Evolutionary conservation across 2,113 vertebrate species (phyloP).

Genomic region (Theropithecus gelada): DNA sequence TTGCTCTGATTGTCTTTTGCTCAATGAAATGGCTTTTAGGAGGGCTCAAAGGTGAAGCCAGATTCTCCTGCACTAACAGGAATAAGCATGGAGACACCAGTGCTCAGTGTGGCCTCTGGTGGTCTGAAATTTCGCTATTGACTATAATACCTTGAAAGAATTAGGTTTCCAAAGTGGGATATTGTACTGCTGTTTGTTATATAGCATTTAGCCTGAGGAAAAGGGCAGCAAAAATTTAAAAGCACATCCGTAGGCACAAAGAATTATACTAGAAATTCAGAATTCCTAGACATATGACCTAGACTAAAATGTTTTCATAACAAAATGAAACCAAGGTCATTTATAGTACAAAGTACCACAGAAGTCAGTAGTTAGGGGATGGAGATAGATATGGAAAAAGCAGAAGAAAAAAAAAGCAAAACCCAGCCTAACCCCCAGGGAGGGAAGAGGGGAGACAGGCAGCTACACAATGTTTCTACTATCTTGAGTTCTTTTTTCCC

Average conservation of each 20-base stretch:
- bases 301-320: neutral
- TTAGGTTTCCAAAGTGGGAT: neutral
- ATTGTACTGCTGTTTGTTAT: neutral
- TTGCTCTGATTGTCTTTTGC: neutral
- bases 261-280: neutral
- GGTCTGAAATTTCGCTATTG: neutral
- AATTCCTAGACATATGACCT: neutral
- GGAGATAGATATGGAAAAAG: neutral
- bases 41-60: neutral
- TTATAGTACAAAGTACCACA: neutral
- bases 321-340: neutral
- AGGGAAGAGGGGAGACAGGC: rapidly evolving
- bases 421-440: neutral
- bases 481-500: neutral
- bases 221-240: neutral
- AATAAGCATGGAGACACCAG: neutral
- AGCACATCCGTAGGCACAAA: neutral
- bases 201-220: neutral
- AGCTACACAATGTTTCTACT: neutral
- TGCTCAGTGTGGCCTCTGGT: neutral
- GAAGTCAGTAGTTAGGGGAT: neutral
- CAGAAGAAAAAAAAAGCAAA: too few relatives aligned
- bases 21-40: neutral
- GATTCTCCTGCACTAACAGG: neutral
- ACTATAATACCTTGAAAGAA: neutral